Evolutionary conservation across 2,797 vertebrate genomes (phyloP).

Genomic region (Labroides dimidiatus): DNA sequence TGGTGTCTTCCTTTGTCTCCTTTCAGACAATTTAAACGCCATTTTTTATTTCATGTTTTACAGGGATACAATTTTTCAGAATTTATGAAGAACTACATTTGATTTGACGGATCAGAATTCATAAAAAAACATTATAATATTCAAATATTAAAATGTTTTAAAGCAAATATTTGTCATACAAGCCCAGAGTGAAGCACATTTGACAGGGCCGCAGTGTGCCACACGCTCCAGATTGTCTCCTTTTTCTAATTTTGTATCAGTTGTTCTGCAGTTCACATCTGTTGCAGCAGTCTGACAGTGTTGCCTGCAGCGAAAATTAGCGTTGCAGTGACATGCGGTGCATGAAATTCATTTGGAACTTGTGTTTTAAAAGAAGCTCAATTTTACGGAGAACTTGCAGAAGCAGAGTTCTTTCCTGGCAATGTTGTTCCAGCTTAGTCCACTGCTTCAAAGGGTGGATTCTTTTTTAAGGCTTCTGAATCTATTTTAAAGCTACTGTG

Average conservation of each 20-base stretch:
- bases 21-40: too few relatives aligned
- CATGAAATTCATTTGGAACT: conserved; percentile 54
- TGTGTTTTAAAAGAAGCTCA: conserved; percentile 30
- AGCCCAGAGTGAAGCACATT: conserved; percentile 18
- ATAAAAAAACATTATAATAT: background rate
- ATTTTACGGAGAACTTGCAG: conserved; percentile 30
- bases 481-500: conserved; percentile 12
- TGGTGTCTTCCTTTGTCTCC: background rate
- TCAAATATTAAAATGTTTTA: too few relatives aligned
- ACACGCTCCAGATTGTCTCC: conserved; percentile 40
- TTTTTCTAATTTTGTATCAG: conserved; percentile 40
- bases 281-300: conserved; percentile 48
- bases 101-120: too few relatives aligned
- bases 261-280: conserved; percentile 53
- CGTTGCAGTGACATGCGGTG: conserved; percentile 47
- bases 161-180: background rate
- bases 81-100: too few relatives aligned
- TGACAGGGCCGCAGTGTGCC: background rate
- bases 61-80: too few relatives aligned
- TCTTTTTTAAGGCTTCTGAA: conserved; percentile 18
- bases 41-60: too few relatives aligned
- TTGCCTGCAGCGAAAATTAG: conserved; percentile 54
- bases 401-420: conserved; percentile 25
- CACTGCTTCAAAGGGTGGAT: conserved; percentile 32
- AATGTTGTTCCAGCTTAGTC: conserved; percentile 19